Percentiles rank a stretch among this genome's conserved stretches.
phyloP scores from a whole-genome alignment of 2,888 invertebrate species.

The Rhabditoides inermis region DNA sequence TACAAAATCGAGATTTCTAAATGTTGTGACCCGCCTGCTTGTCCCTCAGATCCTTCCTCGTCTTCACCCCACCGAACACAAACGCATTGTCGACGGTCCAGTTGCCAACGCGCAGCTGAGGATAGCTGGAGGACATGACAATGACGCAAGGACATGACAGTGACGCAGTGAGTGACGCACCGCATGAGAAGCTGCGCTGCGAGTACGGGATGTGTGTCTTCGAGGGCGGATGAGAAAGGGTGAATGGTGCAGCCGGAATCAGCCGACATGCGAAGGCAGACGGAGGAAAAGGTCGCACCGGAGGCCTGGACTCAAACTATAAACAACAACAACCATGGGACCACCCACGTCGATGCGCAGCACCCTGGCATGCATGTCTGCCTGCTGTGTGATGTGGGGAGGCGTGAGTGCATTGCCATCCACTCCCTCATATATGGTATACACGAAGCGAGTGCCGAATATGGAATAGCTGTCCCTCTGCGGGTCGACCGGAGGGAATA shows the following conservation, averaged over 20 bases:
- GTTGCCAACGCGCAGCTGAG: too few species aligned
- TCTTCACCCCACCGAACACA: constrained; percentile 46
- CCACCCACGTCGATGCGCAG: too few species aligned
- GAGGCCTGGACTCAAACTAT: not conserved
- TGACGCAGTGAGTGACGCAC: constrained; percentile 17
- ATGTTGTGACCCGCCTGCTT: too few species aligned
- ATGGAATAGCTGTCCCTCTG: constrained; percentile 47
- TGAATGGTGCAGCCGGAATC: constrained; percentile 22
- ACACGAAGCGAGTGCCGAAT: constrained; percentile 46
- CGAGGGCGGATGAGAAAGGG: constrained; percentile 24
- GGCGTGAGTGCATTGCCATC: too few species aligned
- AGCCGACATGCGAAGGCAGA: constrained; percentile 16
- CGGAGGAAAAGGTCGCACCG: constrained; percentile 9
- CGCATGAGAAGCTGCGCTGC: too few species aligned
- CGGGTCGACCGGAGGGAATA: constrained; percentile 46
- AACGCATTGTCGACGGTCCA: constrained; percentile 44
- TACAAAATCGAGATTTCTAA: too few species aligned
- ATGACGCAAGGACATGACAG: constrained; percentile 23
- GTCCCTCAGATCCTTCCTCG: too few species aligned
- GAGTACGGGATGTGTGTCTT: constrained; percentile 19
- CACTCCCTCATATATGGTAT: constrained; percentile 44
- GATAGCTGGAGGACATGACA: constrained; percentile 40
- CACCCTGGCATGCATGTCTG: too few species aligned
- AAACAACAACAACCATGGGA: too few species aligned
- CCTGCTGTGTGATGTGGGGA: too few species aligned